Percentiles rank a stretch among this genome's conserved stretches.
Evolutionary conservation across 1,140 invertebrate genomes (phyloP).

Genomic region (Apocrypta bakeri): DNA sequence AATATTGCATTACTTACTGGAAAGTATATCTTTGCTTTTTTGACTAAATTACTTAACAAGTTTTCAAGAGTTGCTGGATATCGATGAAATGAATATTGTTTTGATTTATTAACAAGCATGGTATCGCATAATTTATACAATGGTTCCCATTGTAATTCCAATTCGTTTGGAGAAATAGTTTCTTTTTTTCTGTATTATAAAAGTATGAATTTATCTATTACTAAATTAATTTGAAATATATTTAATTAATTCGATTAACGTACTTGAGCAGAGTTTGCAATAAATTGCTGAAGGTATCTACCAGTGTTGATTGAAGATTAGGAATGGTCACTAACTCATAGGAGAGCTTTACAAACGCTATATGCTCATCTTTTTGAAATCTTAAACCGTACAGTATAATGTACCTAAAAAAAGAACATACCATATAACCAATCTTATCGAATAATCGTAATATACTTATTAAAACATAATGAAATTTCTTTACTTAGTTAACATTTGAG

Average conservation of each 20-base stretch:
- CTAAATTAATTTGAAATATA: not conserved
- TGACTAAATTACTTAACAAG: conserved; percentile 60
- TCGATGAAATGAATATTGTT: conserved; percentile 79
- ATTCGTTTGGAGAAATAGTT: conserved; percentile 85
- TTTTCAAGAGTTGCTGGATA: conserved; percentile 72
- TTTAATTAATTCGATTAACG: conserved; percentile 51
- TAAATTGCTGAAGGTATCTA: conserved; percentile 80
- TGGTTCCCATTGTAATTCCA: conserved; percentile 90
- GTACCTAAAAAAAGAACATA: conserved; percentile 77
- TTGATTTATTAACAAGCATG: conserved; percentile 72
- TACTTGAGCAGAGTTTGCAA: conserved; percentile 77
- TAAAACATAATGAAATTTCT: conserved; percentile 18
- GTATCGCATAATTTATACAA: conserved; percentile 81
- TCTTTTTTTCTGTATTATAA: conserved; percentile 80
- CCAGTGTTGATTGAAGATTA: conserved; percentile 83
- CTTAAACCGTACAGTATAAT: conserved; percentile 88
- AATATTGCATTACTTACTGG: conserved; percentile 63
- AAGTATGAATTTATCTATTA: not conserved
- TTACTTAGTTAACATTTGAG: conserved; percentile 79
- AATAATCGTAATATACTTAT: not conserved
- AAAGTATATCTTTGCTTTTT: conserved; percentile 66
- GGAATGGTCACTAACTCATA: conserved; percentile 86
- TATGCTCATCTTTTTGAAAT: conserved; percentile 93
- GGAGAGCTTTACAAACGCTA: conserved; percentile 86
- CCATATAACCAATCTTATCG: not conserved